Evolutionary conservation across 2,113 vertebrate species (phyloP), one percentile per base, ranked within the genome.

Genomic region (Gadus macrocephalus): DNA sequence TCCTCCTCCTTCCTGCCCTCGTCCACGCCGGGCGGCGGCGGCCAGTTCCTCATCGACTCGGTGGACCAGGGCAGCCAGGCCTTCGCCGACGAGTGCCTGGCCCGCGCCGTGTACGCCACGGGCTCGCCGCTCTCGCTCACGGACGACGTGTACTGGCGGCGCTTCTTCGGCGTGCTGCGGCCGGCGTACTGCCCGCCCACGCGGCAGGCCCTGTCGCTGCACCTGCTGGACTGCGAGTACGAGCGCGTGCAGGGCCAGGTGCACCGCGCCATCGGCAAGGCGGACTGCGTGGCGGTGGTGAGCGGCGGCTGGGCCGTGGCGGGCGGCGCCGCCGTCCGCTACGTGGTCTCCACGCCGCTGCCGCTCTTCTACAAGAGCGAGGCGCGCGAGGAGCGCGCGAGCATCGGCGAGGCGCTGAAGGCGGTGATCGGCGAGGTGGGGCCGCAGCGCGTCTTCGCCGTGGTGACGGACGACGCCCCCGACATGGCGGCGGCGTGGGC

Each of bases 91-190:
- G 77, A 83, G 69, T 79, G 76, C 60, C 82, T 83, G 72, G 80
- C 83, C 1, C 72, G 78, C 25, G 80, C 83, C 27, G 31, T 82
- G n/a, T 87, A 78, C 8, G 80, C 85, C 63, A 80, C 81, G 0
- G 83, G 77, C 68, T 88, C 81, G 49, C 77, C 83, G 19, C 81
- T 84, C 66, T 71, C 66, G 62, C 74, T 86, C 60, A 62, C 78
- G 53, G 72, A 80, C 58, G 81, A 84, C 67, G 77, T 87, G 61
- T 86, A 85, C 59, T 86, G 83, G 80, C 85, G 80, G 66, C 73
- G 67, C 56, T 84, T 84, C 78, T 76, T 86, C 59, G 76, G 68
- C 4, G 72, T 81, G 64, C 78, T 86, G n/a, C 67, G 69, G 60
- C 81, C 81, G 3, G 84, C 82, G 67, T 86, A 83, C 83, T 81